Conservation (phyloP, 2,113 vertebrate species). For the Ceyx melanurus region DNA sequence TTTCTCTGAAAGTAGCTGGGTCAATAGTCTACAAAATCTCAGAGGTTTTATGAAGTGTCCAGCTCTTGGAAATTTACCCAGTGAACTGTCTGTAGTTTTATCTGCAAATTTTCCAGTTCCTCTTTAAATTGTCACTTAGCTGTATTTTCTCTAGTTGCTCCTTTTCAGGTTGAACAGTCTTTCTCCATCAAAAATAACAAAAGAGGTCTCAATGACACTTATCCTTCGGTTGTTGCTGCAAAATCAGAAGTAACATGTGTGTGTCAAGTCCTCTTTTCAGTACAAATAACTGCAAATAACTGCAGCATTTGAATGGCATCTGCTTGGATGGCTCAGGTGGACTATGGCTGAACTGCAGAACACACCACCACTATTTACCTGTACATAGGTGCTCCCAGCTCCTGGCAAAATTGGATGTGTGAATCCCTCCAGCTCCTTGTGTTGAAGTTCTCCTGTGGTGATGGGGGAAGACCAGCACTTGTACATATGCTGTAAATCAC, state of each 20-base stretch:
- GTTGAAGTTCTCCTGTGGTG: background rate
- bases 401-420: accelerated
- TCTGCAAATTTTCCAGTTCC: background rate
- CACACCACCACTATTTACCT: background rate
- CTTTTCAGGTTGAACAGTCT: background rate
- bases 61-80: background rate
- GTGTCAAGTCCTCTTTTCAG: background rate
- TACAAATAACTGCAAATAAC: background rate
- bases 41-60: background rate
- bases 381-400: background rate
- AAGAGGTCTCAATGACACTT: background rate
- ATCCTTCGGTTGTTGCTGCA: background rate
- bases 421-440: background rate
- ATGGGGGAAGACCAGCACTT: background rate
- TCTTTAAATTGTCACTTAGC: background rate
- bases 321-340: background rate
- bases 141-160: background rate
- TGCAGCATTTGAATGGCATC: background rate
- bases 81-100: background rate
- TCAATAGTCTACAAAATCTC: background rate
- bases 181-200: background rate
- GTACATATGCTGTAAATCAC: background rate
- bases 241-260: background rate
- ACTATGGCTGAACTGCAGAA: background rate
- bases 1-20: background rate